Evolutionary conservation across 23 tunicate species (phyloP).

Genomic region (Trididemnum nubilum): DNA sequence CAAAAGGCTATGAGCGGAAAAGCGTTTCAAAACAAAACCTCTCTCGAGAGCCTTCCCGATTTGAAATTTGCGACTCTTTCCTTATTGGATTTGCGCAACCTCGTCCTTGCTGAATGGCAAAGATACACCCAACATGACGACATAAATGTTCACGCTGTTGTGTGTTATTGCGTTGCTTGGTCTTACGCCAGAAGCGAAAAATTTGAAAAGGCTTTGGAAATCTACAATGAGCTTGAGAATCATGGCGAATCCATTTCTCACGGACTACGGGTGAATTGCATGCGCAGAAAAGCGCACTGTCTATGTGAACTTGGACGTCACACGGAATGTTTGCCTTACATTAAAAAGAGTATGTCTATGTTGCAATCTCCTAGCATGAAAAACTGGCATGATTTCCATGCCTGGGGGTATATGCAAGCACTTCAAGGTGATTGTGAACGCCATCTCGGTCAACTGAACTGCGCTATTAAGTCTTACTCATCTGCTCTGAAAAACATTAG

Average conservation of each 20-base stretch:
- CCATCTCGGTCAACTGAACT: not conserved
- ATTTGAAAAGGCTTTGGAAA: constrained; percentile 14
- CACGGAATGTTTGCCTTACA: not conserved
- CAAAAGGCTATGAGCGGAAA: not conserved
- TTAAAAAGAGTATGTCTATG: not conserved
- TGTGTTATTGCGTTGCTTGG: not conserved
- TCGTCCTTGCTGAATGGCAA: not conserved
- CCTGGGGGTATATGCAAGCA: not conserved
- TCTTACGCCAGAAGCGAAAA: not conserved
- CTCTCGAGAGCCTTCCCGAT: not conserved
- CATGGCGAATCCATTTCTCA: not conserved
- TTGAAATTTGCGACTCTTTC: not conserved
- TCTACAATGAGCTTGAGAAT: not conserved
- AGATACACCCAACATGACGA: not conserved
- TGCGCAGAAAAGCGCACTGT: constrained; percentile 26
- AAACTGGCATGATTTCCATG: not conserved
- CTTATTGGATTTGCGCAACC: not conserved
- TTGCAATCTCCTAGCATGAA: not conserved
- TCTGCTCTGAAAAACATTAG: not conserved
- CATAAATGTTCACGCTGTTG: too few species aligned
- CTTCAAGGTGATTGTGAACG: not conserved
- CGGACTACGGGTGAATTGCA: not conserved
- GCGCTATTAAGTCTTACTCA: not conserved
- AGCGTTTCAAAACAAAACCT: not conserved
- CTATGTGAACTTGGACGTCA: not conserved